Conservation (phyloP, 2,888 invertebrate genomes). For the Drymonia ruficornis region DNA sequence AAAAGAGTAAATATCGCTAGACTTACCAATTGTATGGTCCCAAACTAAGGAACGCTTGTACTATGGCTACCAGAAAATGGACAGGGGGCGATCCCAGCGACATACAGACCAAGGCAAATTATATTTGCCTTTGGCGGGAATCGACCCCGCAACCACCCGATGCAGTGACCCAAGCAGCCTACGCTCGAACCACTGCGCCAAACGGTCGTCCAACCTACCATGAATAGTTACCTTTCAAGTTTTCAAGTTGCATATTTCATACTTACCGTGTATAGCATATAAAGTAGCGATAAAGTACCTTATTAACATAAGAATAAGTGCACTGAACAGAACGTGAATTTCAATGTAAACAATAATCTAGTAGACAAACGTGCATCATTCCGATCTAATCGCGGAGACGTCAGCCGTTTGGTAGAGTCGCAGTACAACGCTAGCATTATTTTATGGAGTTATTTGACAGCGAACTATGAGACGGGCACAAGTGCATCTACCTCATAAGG, state of each 20-base stretch:
- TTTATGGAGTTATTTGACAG: constrained; percentile 2
- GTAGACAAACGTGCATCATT: neutral
- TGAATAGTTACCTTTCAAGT: too few relatives aligned
- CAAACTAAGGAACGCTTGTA: too few relatives aligned
- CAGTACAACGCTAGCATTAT: neutral
- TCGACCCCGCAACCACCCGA: too few relatives aligned
- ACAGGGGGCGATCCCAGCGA: too few relatives aligned
- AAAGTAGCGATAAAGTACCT: neutral
- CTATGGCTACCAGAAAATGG: too few relatives aligned
- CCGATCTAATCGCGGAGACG: neutral
- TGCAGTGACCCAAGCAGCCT: too few relatives aligned
- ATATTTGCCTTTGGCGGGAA: too few relatives aligned
- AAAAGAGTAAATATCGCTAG: too few relatives aligned
- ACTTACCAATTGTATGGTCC: too few relatives aligned
- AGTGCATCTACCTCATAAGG: neutral
- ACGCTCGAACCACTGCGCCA: too few relatives aligned
- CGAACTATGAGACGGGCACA: neutral
- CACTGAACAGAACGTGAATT: neutral
- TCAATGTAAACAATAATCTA: neutral
- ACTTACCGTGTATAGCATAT: neutral
- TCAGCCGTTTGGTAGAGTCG: neutral
- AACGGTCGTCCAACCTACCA: too few relatives aligned
- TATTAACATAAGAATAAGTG: neutral
- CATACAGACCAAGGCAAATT: too few relatives aligned
- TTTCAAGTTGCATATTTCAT: neutral